Percentiles rank a stretch among this genome's conserved stretches.
These are phyloP conservation scores for Eupleurogrammus muticus DNA, from an alignment of 2,797 vertebrate genomes.

Conservation along the genomic window DNA sequence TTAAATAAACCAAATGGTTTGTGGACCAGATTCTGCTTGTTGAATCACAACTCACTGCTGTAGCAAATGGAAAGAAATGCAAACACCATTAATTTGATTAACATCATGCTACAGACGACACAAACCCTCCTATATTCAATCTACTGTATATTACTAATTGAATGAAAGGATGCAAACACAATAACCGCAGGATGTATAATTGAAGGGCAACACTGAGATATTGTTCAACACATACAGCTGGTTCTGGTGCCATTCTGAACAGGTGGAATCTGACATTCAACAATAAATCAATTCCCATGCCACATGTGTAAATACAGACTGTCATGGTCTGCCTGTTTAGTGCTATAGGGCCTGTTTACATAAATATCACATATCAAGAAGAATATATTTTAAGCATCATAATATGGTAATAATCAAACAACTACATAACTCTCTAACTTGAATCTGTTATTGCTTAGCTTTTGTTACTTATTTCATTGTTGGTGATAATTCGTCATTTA, in stretches of 20 bases:
- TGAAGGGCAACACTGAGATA: not conserved
- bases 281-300: not conserved
- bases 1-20: too few species aligned
- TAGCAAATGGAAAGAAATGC: not conserved
- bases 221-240: not conserved
- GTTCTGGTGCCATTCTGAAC: not conserved
- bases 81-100: not conserved
- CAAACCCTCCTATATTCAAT: not conserved
- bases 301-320: too few species aligned
- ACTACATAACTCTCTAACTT: too few species aligned
- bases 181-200: slow-evolving; percentile 4
- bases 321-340: too few species aligned
- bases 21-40: too few species aligned
- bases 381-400: too few species aligned
- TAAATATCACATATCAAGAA: too few species aligned
- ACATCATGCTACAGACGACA: not conserved
- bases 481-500: too few species aligned
- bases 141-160: not conserved
- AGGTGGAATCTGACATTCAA: slow-evolving; percentile 12
- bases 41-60: not conserved
- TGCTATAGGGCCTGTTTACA: not conserved
- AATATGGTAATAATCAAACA: not conserved
- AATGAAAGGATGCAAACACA: slow-evolving; percentile 18
- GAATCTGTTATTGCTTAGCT: not conserved
- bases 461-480: not conserved